Percentiles rank a stretch among this genome's conserved stretches.
Conservation (phyloP, 2,888 invertebrate species). For the Arrhopalites spinosus region DNA sequence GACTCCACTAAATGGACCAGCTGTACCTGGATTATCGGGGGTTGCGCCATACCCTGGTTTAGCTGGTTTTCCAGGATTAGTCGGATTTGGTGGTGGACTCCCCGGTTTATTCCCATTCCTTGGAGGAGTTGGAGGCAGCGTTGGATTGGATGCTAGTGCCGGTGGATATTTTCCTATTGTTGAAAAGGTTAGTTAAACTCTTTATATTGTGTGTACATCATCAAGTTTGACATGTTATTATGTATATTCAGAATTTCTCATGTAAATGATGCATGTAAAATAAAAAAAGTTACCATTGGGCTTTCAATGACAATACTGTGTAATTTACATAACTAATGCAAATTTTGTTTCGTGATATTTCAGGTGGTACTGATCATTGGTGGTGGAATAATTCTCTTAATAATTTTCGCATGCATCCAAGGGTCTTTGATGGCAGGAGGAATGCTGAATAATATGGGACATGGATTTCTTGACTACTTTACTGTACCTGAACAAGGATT, state of each 20-base stretch:
- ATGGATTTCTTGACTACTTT: background rate
- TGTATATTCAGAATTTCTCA: background rate
- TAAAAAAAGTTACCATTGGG: background rate
- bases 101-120: slow-evolving; percentile 2
- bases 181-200: slow-evolving; percentile 27
- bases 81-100: slow-evolving; percentile 1
- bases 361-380: slow-evolving; percentile 8
- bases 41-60: background rate
- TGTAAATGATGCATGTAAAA: background rate
- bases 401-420: background rate
- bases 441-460: background rate
- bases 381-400: slow-evolving; percentile 2
- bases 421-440: background rate
- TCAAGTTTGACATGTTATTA: background rate
- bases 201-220: background rate
- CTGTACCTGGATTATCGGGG: background rate
- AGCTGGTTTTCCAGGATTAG: background rate
- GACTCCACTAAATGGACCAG: background rate
- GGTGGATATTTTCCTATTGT: slow-evolving; percentile 9
- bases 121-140: slow-evolving; percentile 6
- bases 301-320: background rate
- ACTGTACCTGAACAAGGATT: background rate
- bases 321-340: too few species aligned
- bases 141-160: background rate
- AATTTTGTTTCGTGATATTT: background rate